phyloP scores from a whole-genome alignment of 2,797 vertebrate genomes.

The Molossus molossus region DNA sequence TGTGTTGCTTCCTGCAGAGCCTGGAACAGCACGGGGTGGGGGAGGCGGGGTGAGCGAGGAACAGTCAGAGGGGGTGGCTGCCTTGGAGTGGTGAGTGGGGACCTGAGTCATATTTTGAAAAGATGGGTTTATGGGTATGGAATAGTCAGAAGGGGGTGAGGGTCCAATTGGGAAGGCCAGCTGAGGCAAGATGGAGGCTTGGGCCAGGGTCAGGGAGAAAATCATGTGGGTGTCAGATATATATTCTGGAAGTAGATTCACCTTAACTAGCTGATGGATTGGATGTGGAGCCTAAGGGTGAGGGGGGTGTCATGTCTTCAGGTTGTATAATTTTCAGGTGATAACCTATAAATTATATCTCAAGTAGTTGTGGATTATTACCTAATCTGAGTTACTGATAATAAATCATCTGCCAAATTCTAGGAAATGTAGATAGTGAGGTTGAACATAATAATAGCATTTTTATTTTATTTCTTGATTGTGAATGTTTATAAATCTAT shows the following conservation, averaged over 20 bases:
- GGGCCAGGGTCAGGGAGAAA: neutral
- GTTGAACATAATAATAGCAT: neutral
- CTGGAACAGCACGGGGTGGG: neutral
- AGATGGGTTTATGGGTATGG: neutral
- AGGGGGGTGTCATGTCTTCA: neutral
- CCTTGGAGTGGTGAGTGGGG: neutral
- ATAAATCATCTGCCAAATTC: conserved; percentile 13
- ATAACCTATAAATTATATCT: neutral
- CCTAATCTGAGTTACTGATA: neutral
- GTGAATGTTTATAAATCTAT: neutral
- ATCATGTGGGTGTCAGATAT: neutral
- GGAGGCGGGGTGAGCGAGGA: neutral
- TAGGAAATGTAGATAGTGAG: neutral
- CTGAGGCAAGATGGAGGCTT: neutral
- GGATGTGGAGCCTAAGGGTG: neutral
- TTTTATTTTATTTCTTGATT: conserved; percentile 20
- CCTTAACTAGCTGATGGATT: neutral
- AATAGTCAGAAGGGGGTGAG: neutral
- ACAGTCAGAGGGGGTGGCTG: neutral
- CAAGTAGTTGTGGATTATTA: neutral
- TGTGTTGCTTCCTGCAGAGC: neutral
- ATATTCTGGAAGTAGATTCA: neutral
- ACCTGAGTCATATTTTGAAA: neutral
- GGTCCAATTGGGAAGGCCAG: neutral
- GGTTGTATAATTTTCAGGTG: neutral